Evolutionary conservation across 2,113 vertebrate genomes (phyloP).

Genomic region (Morone saxatilis): DNA sequence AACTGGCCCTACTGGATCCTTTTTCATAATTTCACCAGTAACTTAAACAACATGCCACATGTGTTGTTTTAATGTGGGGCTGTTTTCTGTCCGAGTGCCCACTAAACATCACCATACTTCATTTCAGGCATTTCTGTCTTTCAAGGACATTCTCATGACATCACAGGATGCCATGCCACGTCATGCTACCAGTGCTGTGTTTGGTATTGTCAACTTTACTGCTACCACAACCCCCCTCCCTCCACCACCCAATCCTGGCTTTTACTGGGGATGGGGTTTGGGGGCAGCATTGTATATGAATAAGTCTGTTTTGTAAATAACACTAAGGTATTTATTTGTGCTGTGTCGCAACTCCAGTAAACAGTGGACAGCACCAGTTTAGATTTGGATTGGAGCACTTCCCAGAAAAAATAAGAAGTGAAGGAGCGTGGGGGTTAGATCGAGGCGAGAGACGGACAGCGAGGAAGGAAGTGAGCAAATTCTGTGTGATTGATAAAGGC

Average conservation of each 20-base stretch:
- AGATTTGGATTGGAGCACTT: slow-evolving; percentile 73
- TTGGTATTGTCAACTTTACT: background rate
- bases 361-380: slow-evolving; percentile 75
- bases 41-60: background rate
- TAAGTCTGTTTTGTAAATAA: slow-evolving; percentile 71
- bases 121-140: background rate
- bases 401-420: slow-evolving; percentile 40
- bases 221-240: background rate
- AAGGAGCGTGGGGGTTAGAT: slow-evolving; percentile 9
- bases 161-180: background rate
- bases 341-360: slow-evolving; percentile 75
- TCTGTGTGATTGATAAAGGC: slow-evolving; percentile 67
- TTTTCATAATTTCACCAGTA: background rate
- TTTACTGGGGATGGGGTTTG: background rate
- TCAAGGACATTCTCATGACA: background rate
- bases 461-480: slow-evolving; percentile 58
- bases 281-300: slow-evolving; percentile 48
- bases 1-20: background rate
- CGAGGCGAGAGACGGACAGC: slow-evolving; percentile 25
- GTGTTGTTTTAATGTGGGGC: background rate
- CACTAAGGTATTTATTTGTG: slow-evolving; percentile 78
- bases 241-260: background rate
- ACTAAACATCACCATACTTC: background rate
- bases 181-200: background rate
- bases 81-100: background rate